A percentile compares a stretch with the other conserved stretches of the same genome.
phyloP scores from a whole-genome alignment of 2,113 vertebrate genomes.

The Clarias batrachus region DNA sequence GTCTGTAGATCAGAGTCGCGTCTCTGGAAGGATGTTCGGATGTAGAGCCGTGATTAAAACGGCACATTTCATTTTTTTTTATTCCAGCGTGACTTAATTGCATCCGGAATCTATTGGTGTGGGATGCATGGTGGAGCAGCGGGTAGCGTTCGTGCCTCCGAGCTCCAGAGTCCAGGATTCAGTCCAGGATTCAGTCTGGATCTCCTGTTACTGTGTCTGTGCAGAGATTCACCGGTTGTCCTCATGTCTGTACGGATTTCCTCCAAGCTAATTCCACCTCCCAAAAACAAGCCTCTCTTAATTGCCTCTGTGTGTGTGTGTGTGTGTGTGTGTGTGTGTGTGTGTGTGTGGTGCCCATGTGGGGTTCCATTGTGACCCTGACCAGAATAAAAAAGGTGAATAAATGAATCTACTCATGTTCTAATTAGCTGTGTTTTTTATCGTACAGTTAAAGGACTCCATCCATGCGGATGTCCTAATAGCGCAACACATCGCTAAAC shows the following conservation, averaged over 20 bases:
- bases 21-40: neutral
- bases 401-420: constrained; percentile 9
- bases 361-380: constrained; percentile 7
- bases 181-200: neutral
- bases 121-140: neutral
- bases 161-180: constrained; percentile 11
- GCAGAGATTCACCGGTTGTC: neutral
- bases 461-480: constrained; percentile 15
- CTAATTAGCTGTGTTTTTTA: constrained; percentile 32
- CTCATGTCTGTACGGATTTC: neutral
- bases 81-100: neutral
- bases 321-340: neutral
- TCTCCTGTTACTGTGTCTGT: neutral
- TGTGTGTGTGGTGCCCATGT: neutral
- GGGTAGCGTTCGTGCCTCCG: neutral
- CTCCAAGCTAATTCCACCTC: neutral
- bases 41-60: neutral
- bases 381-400: constrained; percentile 16
- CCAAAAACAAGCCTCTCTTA: neutral
- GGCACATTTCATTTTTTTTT: neutral
- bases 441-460: neutral
- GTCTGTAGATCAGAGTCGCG: neutral
- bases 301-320: neutral
- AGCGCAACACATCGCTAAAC: constrained; percentile 10
- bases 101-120: neutral